A percentile compares a stretch with the other conserved stretches of the same genome.
Conservation (phyloP, 2,888 invertebrate genomes). For the Ormia ochracea region DNA sequence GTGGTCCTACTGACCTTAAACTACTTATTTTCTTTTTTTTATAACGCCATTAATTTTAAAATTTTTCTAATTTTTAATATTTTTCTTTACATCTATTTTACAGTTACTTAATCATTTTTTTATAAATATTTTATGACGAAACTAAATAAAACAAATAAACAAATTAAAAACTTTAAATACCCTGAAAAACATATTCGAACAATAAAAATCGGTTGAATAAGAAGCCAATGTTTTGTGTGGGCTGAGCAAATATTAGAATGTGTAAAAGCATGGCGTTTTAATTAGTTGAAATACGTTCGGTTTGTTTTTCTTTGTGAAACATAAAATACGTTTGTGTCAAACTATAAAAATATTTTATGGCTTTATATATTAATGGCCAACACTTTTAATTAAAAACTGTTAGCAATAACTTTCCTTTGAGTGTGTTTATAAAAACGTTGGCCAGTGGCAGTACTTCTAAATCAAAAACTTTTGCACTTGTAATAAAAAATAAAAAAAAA, state of each 20-base stretch:
- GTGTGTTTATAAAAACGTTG: too few relatives aligned
- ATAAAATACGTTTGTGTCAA: not conserved
- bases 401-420: too few relatives aligned
- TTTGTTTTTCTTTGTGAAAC: not conserved
- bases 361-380: not conserved
- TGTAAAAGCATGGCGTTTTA: not conserved
- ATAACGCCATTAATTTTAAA: not conserved
- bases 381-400: not conserved
- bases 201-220: not conserved
- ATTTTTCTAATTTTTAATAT: not conserved
- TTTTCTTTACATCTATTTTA: not conserved
- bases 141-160: conserved; percentile 3
- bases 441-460: too few relatives aligned
- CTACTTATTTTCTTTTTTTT: not conserved
- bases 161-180: not conserved
- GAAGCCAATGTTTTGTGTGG: not conserved
- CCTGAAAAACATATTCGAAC: not conserved
- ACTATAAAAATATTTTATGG: not conserved
- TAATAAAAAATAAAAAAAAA: too few relatives aligned
- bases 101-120: not conserved
- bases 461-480: too few relatives aligned
- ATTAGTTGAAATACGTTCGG: not conserved
- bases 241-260: not conserved
- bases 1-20: too few relatives aligned
- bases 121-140: not conserved